phyloP scores from a whole-genome alignment of 2,797 vertebrate species.

The Lacerta agilis region DNA sequence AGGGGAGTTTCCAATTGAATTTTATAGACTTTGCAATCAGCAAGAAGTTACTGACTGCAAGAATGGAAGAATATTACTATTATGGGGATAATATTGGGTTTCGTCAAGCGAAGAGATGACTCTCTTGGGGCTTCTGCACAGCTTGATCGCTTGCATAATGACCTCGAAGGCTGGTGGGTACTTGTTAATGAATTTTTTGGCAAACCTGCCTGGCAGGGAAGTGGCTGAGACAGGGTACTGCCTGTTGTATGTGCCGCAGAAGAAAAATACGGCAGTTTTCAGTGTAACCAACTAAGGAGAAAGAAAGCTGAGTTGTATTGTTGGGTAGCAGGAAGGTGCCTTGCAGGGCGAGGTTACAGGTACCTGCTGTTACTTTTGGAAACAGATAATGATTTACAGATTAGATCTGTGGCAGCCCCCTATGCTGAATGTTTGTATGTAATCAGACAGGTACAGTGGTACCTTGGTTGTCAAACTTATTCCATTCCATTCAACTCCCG shows the following conservation, averaged over 20 bases:
- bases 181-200: not conserved
- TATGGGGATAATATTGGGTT: not conserved
- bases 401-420: not conserved
- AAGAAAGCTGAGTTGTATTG: not conserved
- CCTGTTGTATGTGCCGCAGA: not conserved
- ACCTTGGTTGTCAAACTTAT: no score
- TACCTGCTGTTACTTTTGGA: not conserved
- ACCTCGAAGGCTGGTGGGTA: not conserved
- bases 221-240: not conserved
- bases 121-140: not conserved
- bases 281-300: not conserved
- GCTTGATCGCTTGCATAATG: not conserved
- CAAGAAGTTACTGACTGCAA: not conserved
- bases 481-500: no score
- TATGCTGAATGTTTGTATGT: not conserved
- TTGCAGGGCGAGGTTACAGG: not conserved
- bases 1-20: not conserved
- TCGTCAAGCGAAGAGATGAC: not conserved
- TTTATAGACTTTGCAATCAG: slow-evolving; percentile 9
- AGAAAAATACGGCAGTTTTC: not conserved
- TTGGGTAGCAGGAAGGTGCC: not conserved
- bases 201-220: not conserved
- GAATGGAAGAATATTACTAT: not conserved
- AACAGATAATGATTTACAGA: not conserved
- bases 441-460: not conserved